Evolutionary conservation across 2,113 vertebrate species (phyloP).

Genomic region (Eurystomus gularis): DNA sequence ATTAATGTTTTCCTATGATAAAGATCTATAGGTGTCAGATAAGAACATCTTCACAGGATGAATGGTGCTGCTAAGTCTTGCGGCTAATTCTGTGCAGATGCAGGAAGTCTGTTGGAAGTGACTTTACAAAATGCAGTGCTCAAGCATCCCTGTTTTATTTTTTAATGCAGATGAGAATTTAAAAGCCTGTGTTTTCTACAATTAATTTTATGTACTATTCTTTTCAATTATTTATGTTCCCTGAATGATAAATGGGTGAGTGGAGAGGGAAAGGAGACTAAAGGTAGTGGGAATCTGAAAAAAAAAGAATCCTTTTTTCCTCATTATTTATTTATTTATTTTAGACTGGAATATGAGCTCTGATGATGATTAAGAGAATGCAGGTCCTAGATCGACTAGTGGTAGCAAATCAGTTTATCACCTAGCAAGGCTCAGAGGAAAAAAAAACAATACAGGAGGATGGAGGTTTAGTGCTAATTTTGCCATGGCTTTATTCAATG

Average conservation of each 20-base stretch:
- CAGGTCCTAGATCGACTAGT: neutral
- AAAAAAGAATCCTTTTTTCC: neutral
- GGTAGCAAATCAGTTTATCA: neutral
- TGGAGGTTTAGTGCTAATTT: neutral
- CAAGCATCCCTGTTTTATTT: slow-evolving; percentile 44
- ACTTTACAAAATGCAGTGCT: slow-evolving; percentile 34
- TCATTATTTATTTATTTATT: slow-evolving; percentile 57
- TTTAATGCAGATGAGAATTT: slow-evolving; percentile 68
- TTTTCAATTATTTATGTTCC: slow-evolving; percentile 67
- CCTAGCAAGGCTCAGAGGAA: neutral
- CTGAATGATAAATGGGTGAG: slow-evolving; percentile 50
- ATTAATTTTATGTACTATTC: slow-evolving; percentile 72
- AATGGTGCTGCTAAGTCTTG: slow-evolving; percentile 41
- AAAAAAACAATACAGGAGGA: neutral
- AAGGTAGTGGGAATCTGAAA: neutral
- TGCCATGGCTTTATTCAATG: neutral
- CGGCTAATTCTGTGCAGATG: slow-evolving; percentile 42
- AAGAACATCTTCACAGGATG: slow-evolving; percentile 49
- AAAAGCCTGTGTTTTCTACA: slow-evolving; percentile 65
- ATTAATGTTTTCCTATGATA: slow-evolving; percentile 53
- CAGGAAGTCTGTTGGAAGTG: slow-evolving; percentile 36
- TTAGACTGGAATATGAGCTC: neutral
- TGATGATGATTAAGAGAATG: slow-evolving; percentile 10
- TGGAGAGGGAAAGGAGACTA: neutral
- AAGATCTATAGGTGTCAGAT: slow-evolving; percentile 40